Conservation (phyloP, 2,888 invertebrate genomes). For the Agrypnus murinus region DNA sequence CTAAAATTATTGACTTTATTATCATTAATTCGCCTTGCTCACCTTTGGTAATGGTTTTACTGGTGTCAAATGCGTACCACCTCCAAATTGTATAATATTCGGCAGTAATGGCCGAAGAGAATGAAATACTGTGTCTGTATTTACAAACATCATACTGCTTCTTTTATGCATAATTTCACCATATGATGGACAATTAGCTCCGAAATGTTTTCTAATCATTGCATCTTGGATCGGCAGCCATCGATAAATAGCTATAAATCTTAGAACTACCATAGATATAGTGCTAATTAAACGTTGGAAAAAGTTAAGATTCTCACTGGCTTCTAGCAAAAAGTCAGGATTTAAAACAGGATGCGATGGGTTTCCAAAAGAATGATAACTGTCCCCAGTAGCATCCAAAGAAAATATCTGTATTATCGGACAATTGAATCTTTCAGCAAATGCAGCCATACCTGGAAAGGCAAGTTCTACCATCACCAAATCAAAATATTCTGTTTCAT, state of each 20-base stretch:
- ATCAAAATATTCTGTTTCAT: neutral
- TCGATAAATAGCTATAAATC: no score
- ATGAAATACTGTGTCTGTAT: neutral
- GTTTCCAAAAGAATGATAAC: neutral
- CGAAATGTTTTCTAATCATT: neutral
- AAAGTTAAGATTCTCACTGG: neutral
- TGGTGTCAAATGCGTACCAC: neutral
- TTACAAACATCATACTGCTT: neutral
- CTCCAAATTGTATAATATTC: constrained; percentile 1
- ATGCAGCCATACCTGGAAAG: neutral
- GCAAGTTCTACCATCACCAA: neutral
- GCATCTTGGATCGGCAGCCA: no score
- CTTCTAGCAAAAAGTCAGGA: neutral
- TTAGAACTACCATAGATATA: neutral
- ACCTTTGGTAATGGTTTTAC: constrained; percentile 5
- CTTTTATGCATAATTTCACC: neutral
- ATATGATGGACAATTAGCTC: neutral
- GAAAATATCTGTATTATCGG: neutral
- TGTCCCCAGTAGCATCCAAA: neutral
- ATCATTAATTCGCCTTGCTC: no score
- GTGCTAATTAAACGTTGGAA: neutral
- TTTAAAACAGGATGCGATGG: neutral
- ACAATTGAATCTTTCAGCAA: neutral
- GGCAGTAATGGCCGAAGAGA: neutral
- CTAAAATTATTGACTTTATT: no score